Base-by-base conservation (phyloP, 2,888 invertebrate genomes). In the Chloromyia formosa region DNA sequence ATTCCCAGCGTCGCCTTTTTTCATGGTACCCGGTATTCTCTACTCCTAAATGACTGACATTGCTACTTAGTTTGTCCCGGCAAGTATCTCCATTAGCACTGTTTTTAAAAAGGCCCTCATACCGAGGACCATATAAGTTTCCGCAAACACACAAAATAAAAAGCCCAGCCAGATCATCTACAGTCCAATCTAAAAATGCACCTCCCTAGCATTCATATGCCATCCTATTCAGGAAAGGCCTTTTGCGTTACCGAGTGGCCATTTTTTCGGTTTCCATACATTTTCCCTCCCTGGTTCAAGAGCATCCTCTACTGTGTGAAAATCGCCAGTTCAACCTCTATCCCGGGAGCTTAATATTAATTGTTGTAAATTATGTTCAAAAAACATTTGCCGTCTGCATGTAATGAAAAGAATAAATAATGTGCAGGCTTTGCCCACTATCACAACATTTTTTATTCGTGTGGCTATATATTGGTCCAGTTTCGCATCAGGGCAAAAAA, bases 371-470 rank as follows among this genome's bases (percentile, higher is more conserved):
- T 69, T 69, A 69, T 69, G 68, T 54, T 69, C 68, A n/a, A 69
- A 69, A 62, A 69, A 54, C 68, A 69, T 69, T 69, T 69, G 68
- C 54, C 68, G 54, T 69, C 45, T 69, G 68, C 53, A 54, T 69
- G 68, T 69, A 69, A 69, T 69, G 68, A 69, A 69, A 69, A 69
- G 68, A 42, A 69, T 69, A 69, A 69, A 69, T 54, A 69, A 69
- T 69, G 54, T 54, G 53, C 53, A 53, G 49, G 53, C 53, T 69
- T 53, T 69, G 54, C 68, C 23, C 53, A 53, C 54, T 27, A 53
- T 22, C 23, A 4, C 53, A 16, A n/a, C 53, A 27, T 53, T 69
- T 12, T 53, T 12, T 54, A n/a, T n/a, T n/a, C n/a, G n/a, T n/a
- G 60, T 20, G 4, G 60, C 58, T 35, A 35, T 7, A 35, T 35